Conservation (phyloP, 1,140 invertebrate genomes). For the Tribolium madens region DNA sequence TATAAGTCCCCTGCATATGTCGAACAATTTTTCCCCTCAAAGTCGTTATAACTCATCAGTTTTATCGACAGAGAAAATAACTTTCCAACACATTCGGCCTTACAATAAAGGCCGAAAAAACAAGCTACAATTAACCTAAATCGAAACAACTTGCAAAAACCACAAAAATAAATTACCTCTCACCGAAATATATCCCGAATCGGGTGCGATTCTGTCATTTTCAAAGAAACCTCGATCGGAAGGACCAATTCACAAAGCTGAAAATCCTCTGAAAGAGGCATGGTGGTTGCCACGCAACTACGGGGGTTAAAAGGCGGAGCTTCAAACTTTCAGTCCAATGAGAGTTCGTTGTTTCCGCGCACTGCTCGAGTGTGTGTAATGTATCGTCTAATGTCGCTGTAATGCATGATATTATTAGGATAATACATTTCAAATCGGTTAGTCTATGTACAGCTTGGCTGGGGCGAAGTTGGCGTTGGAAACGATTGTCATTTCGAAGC, state of each 20-base stretch:
- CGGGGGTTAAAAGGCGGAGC: constrained; percentile 60
- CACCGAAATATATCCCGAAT: constrained; percentile 25
- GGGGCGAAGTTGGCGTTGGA: constrained; percentile 42
- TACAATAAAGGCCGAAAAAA: constrained; percentile 19
- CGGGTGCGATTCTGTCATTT: not conserved
- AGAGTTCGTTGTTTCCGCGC: constrained; percentile 51
- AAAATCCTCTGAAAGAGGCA: constrained; percentile 49
- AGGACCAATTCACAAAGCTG: constrained; percentile 50
- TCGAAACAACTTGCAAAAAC: constrained; percentile 39
- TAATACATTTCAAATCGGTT: constrained; percentile 67
- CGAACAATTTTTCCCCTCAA: not conserved
- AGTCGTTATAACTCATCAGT: constrained; percentile 7
- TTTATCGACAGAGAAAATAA: constrained; percentile 31
- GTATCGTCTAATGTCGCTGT: constrained; percentile 65
- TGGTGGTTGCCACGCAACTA: constrained; percentile 60
- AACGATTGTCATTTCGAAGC: not conserved
- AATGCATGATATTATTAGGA: constrained; percentile 66
- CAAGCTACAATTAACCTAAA: constrained; percentile 39
- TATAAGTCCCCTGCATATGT: not conserved
- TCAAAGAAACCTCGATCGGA: constrained; percentile 44
- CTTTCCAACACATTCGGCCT: constrained; percentile 33
- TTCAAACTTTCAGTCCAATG: constrained; percentile 54
- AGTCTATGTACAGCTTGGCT: constrained; percentile 61
- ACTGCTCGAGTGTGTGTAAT: constrained; percentile 60
- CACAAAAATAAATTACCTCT: constrained; percentile 40